phyloP scores from a whole-genome alignment of 1,140 invertebrate species.

The Musca vetustissima region DNA sequence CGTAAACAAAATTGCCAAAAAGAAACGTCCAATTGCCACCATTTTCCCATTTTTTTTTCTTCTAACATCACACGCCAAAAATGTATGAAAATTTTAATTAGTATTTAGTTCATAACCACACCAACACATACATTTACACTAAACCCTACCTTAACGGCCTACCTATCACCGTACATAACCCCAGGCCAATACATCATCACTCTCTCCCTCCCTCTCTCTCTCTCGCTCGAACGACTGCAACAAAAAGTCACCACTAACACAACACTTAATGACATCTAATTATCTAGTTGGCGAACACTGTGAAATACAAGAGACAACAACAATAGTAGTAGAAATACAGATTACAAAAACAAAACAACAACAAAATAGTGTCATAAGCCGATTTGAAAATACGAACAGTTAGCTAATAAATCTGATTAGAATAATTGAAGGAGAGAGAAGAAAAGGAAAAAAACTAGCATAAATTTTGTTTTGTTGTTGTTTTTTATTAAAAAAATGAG shows the following conservation, averaged over 20 bases:
- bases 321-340: too few species aligned
- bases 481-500: too few species aligned
- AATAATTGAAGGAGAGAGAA: neutral
- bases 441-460: neutral
- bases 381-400: too few species aligned
- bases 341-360: too few species aligned
- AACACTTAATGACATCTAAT: conserved; percentile 15
- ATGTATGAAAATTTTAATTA: conserved; percentile 8
- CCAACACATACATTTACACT: neutral
- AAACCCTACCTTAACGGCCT: neutral
- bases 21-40: too few species aligned
- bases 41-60: too few species aligned
- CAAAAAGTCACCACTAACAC: neutral
- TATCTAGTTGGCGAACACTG: conserved; percentile 21
- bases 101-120: neutral
- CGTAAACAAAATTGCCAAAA: too few species aligned
- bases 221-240: neutral
- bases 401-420: neutral
- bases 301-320: too few species aligned
- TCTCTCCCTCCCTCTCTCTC: too few species aligned
- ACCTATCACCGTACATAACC: neutral
- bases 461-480: too few species aligned
- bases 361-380: too few species aligned
- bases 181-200: neutral
- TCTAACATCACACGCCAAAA: too few species aligned